Base-by-base conservation (phyloP, 1,140 invertebrate genomes). In the Lethrus apterus region DNA sequence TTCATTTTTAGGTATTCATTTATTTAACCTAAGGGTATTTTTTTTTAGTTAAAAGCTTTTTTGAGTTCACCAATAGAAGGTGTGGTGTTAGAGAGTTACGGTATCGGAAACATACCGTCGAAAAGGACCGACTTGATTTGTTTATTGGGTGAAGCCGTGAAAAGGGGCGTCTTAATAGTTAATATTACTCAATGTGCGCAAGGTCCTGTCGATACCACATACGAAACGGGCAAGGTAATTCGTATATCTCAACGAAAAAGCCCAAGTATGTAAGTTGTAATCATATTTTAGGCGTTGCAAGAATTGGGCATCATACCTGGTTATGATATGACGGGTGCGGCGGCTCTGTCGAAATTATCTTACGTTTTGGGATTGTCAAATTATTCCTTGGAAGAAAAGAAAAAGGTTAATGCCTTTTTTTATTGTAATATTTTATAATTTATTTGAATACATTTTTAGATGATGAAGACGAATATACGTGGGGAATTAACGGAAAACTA, bases 311-410 rank as follows among this genome's bases (percentile, higher is more conserved):
- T 97, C 3, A 81, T 93, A 34, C 78, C 86, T 0, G 93, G 95
- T 0, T 85, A 75, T 44, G 94, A 98, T 64, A 96, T 98, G 89
- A 98, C 94, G 0, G 81, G 86, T 0, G 93, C 98, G 68, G 91
- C 94, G 0, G 92, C 93, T 1, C 68, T 97, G 0, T 83, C 89
- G 1, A 98, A 98, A 70, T 70, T 98, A 0, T 78, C 81, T 1
- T 98, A 96, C 57, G 87, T 98, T 0, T 69, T 98, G 3, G 60
- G 52, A 7, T 10, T 45, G 5, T 31, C 26, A 8, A 11, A 43
- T 29, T 88, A 87, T 75, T 73, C 78, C 41, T 66, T 80, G 4
- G 69, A 84, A 21, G 78, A 78, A 17, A 95, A 93, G 59, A 74
- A 79, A 20, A 70, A 74, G 63, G 79, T 80, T 65, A 63, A 57